Evolutionary conservation across 2,113 vertebrate genomes (phyloP), one percentile per base, ranked within the genome.

Genomic region (Cottus gobio): DNA sequence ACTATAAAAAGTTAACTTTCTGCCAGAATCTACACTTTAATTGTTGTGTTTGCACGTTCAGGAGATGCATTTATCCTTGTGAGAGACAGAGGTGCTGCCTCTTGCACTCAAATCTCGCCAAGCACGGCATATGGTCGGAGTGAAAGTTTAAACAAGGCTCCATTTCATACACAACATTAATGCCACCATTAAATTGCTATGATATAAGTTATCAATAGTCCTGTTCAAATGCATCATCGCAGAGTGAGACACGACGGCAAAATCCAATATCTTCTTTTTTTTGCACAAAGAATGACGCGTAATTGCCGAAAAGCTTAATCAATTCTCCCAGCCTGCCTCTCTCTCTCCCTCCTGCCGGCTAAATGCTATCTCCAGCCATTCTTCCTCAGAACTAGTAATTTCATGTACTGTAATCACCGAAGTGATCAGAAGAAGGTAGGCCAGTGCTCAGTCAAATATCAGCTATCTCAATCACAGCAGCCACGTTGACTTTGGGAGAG

Each of bases 241-340:
- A 11, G 52, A 58, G 74, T 50, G 57, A 75, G 56, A 63, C 70
- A 56, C 1, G 50, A 73, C 39, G 37, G 66, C 26, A 69, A 71
- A 86, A 89, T 88, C 83, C 85, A 76, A 85, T 85, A 85, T 13
- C 66, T 7, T 77, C 80, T 82, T 83, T 80, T 80, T 48, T 86
- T 85, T 76, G 83, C 85, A 90, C 85, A 92, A 90, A 90, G 89
- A 93, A 92, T 92, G 75, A 89, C 58, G 68, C 44, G 44, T 90
- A 93, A 93, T 93, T 94, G 89, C 88, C 82, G 86, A 79, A 90
- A 91, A 94, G 90, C 90, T 91, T 87, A 93, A 93, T 94, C 94
- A 93, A 93, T 93, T 93, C 84, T 70, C 52, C 42, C 67, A 60
- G 77, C 75, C 77, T 77, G 80, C 85, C 75, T 89, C 84, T 88